Percentiles rank a stretch among this genome's conserved stretches.
Conservation (phyloP, 1,140 invertebrate genomes). For the Drepana arcuata region DNA sequence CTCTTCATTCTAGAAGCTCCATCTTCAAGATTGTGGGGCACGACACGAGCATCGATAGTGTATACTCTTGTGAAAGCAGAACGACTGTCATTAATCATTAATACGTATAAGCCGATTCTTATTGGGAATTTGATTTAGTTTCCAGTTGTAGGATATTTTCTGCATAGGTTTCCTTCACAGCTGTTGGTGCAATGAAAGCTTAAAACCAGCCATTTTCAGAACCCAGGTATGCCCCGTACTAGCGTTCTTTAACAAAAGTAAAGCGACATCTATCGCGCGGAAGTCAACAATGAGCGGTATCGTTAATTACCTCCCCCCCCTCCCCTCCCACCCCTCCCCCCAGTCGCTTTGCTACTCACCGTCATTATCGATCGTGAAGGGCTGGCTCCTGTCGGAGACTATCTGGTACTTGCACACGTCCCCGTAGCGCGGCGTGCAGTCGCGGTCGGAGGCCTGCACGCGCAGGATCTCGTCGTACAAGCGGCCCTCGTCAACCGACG, state of each 20-base stretch:
- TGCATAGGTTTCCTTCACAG: too few relatives aligned
- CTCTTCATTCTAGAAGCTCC: too few relatives aligned
- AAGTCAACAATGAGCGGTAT: too few relatives aligned
- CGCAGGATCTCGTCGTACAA: slow-evolving; percentile 89
- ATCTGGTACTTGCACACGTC: slow-evolving; percentile 98
- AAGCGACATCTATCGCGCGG: too few relatives aligned
- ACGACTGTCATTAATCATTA: background rate
- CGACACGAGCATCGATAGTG: too few relatives aligned
- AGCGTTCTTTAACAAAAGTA: too few relatives aligned
- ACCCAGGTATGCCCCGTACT: too few relatives aligned
- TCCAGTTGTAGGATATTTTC: too few relatives aligned
- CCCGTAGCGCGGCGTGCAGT: slow-evolving; percentile 92
- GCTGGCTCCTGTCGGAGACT: slow-evolving; percentile 85
- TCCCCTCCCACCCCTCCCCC: background rate
- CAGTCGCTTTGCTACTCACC: slow-evolving; percentile 64
- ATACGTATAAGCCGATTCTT: too few relatives aligned
- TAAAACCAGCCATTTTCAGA: background rate
- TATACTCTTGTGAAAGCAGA: slow-evolving; percentile 4
- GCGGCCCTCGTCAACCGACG: slow-evolving; percentile 91
- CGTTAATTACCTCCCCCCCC: too few relatives aligned
- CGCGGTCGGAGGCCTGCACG: slow-evolving; percentile 91
- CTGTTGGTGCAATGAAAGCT: background rate
- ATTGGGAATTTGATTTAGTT: too few relatives aligned
- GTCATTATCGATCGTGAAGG: slow-evolving; percentile 93
- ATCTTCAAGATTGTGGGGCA: too few relatives aligned